Percentiles rank a stretch among this genome's conserved stretches.
These are phyloP conservation scores for Hymenochirus boettgeri DNA, from an alignment of 2,113 vertebrate genomes.

Conservation along the genomic window DNA sequence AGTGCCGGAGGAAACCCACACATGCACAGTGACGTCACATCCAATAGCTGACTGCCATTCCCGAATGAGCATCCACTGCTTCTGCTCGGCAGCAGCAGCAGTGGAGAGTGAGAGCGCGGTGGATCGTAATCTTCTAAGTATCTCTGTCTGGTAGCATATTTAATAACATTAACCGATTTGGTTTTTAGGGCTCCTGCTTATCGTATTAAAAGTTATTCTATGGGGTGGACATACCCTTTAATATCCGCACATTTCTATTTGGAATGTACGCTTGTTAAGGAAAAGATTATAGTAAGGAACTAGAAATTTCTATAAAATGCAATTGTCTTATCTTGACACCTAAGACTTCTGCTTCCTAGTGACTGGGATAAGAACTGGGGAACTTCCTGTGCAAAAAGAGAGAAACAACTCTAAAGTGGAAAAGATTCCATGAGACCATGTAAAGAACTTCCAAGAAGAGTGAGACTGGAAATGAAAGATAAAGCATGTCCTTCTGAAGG, in stretches of 20 bases:
- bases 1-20: too few species aligned
- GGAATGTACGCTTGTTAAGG: not conserved
- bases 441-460: constrained; percentile 21
- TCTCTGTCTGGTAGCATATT: too few species aligned
- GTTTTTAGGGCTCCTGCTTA: too few species aligned
- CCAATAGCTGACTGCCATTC: too few species aligned
- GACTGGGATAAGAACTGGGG: constrained; percentile 27
- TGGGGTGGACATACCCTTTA: too few species aligned
- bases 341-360: constrained; percentile 9
- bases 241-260: not conserved
- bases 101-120: too few species aligned
- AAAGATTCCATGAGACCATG: constrained; percentile 21
- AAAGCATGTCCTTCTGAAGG: constrained; percentile 1
- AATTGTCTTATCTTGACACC: constrained; percentile 5
- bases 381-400: constrained; percentile 18
- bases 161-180: too few species aligned
- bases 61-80: too few species aligned
- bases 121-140: too few species aligned
- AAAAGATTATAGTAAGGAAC: not conserved
- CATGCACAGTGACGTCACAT: too few species aligned
- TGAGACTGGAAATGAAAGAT: constrained; percentile 9
- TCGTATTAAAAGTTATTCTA: too few species aligned
- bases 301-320: not conserved
- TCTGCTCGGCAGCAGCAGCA: too few species aligned
- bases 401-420: constrained; percentile 18